Conservation (phyloP, 1,140 invertebrate species). For the Drosophila lowei region DNA sequence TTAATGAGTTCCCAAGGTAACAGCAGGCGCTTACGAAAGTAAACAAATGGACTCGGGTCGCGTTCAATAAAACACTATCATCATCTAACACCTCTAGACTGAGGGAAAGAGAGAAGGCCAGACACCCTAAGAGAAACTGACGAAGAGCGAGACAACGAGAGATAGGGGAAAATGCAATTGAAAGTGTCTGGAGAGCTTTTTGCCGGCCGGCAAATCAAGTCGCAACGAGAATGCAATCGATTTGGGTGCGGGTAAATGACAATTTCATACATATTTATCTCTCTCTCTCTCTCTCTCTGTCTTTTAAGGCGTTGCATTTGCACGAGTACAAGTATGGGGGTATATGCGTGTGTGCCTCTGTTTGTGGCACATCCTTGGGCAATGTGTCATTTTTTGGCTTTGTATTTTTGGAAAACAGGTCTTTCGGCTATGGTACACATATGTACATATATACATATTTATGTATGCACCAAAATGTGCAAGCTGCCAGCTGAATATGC, state of each 20-base stretch:
- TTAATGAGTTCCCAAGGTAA: conserved; percentile 73
- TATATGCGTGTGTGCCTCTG: neutral
- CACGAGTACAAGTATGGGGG: conserved; percentile 6
- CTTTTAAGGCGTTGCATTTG: conserved; percentile 23
- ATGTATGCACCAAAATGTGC: conserved; percentile 12
- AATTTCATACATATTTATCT: neutral
- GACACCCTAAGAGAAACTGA: neutral
- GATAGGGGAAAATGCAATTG: conserved; percentile 8
- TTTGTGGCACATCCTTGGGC: conserved; percentile 45
- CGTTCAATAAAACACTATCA: conserved; percentile 27
- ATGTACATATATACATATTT: conserved; percentile 2
- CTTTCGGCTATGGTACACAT: conserved; percentile 15
- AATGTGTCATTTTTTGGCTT: conserved; percentile 42
- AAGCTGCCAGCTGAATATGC: conserved; percentile 30
- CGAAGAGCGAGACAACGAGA: no score
- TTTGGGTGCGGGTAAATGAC: conserved; percentile 2
- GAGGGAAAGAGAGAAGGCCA: neutral
- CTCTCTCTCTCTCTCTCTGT: conserved; percentile 7
- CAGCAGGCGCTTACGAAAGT: conserved; percentile 54
- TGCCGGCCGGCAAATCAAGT: conserved; percentile 63
- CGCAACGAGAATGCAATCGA: conserved; percentile 20
- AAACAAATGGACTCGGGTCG: conserved; percentile 54
- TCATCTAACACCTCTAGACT: no score
- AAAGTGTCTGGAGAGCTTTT: conserved; percentile 34
- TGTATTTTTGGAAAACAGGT: conserved; percentile 35